Base-by-base conservation (phyloP, 2,888 invertebrate species). In the Pristionchus entomophagus region DNA sequence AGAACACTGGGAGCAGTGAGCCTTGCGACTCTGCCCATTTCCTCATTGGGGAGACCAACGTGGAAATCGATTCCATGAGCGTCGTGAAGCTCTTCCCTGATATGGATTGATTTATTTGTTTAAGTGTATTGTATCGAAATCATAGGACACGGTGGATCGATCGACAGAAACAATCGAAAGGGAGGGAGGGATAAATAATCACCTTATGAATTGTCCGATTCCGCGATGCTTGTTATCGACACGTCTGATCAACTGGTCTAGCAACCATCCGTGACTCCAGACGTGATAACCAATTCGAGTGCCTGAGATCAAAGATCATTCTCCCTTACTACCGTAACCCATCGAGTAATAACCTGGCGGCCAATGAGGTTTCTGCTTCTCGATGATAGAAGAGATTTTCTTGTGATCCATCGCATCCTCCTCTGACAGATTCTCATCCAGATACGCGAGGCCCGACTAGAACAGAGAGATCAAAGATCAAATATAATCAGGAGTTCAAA, bases 61-160 rank as follows among this genome's bases (percentile, higher is more conserved):
- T 90, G 89, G 88, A 92, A 94, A 78, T 94, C 93, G 26, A 94
- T 90, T 49, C 89, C 49, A 45, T 78, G 87, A 85, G 80, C 87
- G 86, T 84, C 88, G 85, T 77, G 86, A 69, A 86, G 84, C 62
- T 87, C 87, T 51, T 88, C 88, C 51, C 87, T 86, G 84, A 86
- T 87, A 69, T 38, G 14, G n/a, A n/a, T n/a, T n/a, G n/a, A n/a
- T n/a, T n/a, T n/a, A n/a, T n/a, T n/a, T n/a, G n/a, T n/a, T n/a
- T n/a, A n/a, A n/a, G n/a, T n/a, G n/a, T n/a, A n/a, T n/a, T n/a
- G n/a, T n/a, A n/a, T n/a, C n/a, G n/a, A n/a, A n/a, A n/a, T n/a
- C n/a, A n/a, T n/a, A n/a, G n/a, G n/a, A n/a, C n/a, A n/a, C n/a
- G n/a, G n/a, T 10, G 26, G 8, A 29, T 65, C 35, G 12, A 65